phyloP scores from a whole-genome alignment of 2,888 invertebrate genomes.

The Apamea monoglypha region DNA sequence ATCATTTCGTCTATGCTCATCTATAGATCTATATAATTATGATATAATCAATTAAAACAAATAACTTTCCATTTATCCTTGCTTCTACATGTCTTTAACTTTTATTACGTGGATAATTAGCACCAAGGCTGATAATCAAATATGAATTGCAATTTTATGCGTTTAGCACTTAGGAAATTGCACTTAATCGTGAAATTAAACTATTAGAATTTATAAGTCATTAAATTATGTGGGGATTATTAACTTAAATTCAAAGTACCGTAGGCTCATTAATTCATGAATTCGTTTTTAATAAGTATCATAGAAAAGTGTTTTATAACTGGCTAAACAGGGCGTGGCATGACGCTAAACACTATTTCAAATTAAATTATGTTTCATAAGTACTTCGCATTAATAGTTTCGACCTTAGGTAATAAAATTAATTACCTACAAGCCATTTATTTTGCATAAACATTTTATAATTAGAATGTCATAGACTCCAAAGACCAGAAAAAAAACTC shows the following conservation, averaged over 20 bases:
- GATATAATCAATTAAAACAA: neutral
- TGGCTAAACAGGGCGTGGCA: slow-evolving; percentile 47
- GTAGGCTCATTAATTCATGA: slow-evolving; percentile 29
- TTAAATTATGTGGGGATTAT: slow-evolving; percentile 35
- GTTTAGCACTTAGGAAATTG: slow-evolving; percentile 47
- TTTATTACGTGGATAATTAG: slow-evolving; percentile 35
- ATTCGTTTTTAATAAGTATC: slow-evolving; percentile 22
- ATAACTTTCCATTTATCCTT: neutral
- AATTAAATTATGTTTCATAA: slow-evolving; percentile 40
- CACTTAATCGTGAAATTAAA: slow-evolving; percentile 46
- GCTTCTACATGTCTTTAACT: neutral
- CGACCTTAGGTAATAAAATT: slow-evolving; percentile 27
- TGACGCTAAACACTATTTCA: slow-evolving; percentile 32
- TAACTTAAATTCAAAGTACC: slow-evolving; percentile 28
- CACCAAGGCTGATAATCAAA: slow-evolving; percentile 46
- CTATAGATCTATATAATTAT: neutral
- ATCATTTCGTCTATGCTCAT: neutral
- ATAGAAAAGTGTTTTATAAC: slow-evolving; percentile 42
- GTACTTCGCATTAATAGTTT: slow-evolving; percentile 32
- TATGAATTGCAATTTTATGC: slow-evolving; percentile 55
- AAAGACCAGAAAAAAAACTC: neutral
- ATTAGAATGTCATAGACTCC: slow-evolving; percentile 15
- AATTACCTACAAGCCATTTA: slow-evolving; percentile 16
- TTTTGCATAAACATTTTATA: slow-evolving; percentile 22
- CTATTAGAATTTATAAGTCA: slow-evolving; percentile 42